Percentiles rank a stretch among this genome's conserved stretches.
Evolutionary conservation across 1,140 invertebrate species (phyloP).

Genomic region (Dolichoris vasculosae): DNA sequence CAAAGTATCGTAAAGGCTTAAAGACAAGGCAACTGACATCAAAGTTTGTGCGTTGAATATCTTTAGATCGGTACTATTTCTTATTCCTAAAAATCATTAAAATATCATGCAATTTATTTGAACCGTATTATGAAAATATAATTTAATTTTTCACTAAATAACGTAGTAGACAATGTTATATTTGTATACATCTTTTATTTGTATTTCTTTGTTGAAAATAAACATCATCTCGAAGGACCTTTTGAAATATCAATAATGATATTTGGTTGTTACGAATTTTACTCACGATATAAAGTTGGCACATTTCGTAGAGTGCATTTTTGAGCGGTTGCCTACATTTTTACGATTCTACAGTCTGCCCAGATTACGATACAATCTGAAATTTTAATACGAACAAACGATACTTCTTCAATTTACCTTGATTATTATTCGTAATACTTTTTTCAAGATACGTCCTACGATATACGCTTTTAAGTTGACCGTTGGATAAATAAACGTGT

Average conservation of each 20-base stretch:
- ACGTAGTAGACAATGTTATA: neutral
- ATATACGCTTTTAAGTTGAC: no score
- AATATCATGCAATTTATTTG: neutral
- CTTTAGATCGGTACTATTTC: no score
- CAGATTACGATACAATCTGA: no score
- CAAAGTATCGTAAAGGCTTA: neutral
- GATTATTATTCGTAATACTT: no score
- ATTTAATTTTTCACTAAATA: neutral
- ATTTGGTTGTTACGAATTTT: neutral
- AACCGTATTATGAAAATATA: neutral
- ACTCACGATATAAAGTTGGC: neutral
- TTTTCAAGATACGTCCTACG: no score
- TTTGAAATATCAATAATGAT: neutral
- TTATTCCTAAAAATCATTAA: constrained; percentile 3
- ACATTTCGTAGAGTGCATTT: neutral
- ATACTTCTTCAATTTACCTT: no score
- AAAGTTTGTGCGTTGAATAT: neutral
- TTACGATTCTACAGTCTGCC: no score
- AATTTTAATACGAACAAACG: no score
- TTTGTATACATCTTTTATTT: neutral
- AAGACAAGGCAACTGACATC: neutral
- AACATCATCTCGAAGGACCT: neutral
- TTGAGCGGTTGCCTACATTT: neutral
- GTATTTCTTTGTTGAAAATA: neutral
- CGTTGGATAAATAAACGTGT: no score